Conservation (phyloP, 2,888 invertebrate genomes). For the Sycophila texana region DNA sequence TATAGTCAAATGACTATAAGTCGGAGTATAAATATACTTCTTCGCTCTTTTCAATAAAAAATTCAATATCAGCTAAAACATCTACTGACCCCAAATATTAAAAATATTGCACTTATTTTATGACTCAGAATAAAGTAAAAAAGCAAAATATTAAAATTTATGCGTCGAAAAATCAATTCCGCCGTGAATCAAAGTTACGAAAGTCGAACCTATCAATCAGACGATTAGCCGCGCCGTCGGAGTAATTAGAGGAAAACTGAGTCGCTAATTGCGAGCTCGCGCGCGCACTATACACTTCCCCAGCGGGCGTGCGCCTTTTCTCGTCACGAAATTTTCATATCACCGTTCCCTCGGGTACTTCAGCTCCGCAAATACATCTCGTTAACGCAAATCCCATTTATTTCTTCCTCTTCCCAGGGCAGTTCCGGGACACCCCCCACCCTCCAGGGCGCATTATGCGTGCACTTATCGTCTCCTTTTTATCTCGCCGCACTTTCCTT, state of each 20-base stretch:
- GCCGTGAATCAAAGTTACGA: constrained; percentile 17
- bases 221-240: constrained; percentile 53
- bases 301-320: background rate
- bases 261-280: constrained; percentile 29
- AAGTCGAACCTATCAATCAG: constrained; percentile 35
- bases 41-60: too few relatives aligned
- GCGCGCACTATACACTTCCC: background rate
- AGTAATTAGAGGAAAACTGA: constrained; percentile 45
- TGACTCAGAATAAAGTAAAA: too few relatives aligned
- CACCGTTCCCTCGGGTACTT: too few relatives aligned
- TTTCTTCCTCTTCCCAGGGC: background rate
- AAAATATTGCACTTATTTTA: too few relatives aligned
- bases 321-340: too few relatives aligned
- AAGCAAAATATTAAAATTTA: background rate
- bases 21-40: too few relatives aligned
- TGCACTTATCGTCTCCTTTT: too few relatives aligned
- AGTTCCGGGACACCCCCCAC: too few relatives aligned
- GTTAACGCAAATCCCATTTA: constrained; percentile 4
- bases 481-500: background rate
- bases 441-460: too few relatives aligned
- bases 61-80: too few relatives aligned
- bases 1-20: too few relatives aligned
- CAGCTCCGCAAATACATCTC: background rate
- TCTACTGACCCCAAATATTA: too few relatives aligned
- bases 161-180: constrained; percentile 5